phyloP scores from a whole-genome alignment of 2,888 invertebrate genomes.

The Actias luna region DNA sequence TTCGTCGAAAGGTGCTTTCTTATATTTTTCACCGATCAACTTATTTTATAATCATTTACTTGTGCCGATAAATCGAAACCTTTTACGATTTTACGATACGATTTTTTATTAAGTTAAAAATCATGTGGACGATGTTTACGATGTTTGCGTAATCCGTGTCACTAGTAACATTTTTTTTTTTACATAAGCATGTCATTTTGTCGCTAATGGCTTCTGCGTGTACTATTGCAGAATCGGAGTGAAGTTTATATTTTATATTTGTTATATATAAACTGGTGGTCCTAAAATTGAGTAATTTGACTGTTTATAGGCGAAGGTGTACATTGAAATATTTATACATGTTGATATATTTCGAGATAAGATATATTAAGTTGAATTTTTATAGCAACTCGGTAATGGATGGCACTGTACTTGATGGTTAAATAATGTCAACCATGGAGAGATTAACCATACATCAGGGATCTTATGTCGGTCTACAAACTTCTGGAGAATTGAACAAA shows the following conservation, averaged over 20 bases:
- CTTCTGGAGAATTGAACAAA: no score
- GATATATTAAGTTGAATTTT: background rate
- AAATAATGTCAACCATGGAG: no score
- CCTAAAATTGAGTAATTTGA: background rate
- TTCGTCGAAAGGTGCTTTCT: background rate
- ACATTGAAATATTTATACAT: background rate
- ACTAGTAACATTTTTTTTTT: conserved; percentile 6
- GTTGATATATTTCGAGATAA: background rate
- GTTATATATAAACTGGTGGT: background rate
- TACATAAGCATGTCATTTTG: background rate
- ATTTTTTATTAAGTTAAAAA: background rate
- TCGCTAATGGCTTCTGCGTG: conserved; percentile 11
- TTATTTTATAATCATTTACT: background rate
- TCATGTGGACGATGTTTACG: background rate
- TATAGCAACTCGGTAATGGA: no score
- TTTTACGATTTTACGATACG: background rate
- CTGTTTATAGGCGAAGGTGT: background rate
- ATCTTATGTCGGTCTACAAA: no score
- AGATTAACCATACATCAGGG: no score
- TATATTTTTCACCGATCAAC: background rate
- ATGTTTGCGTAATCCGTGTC: background rate
- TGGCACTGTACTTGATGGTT: no score
- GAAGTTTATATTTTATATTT: background rate
- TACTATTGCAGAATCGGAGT: background rate
- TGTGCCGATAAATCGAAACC: background rate